Evolutionary conservation across 1,140 invertebrate species (phyloP).

Genomic region (Limonius californicus): DNA sequence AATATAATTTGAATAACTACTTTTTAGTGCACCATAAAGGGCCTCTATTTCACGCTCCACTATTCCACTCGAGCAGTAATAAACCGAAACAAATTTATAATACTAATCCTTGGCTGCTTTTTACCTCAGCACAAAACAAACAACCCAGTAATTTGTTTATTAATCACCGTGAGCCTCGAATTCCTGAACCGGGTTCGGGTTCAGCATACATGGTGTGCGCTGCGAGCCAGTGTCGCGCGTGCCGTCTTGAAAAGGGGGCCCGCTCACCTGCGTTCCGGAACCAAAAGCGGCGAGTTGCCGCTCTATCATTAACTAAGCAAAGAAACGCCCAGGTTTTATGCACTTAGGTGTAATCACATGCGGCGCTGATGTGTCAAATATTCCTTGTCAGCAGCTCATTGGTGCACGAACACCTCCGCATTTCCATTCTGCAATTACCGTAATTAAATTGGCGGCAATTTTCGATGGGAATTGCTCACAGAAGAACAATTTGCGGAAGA

Average conservation of each 20-base stretch:
- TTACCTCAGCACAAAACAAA: conserved; percentile 25
- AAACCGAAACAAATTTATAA: conserved; percentile 29
- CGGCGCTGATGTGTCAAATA: conserved; percentile 35
- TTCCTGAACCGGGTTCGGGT: background rate
- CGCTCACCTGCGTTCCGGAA: conserved; percentile 14
- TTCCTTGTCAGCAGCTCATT: conserved; percentile 24
- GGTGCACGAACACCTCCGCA: conserved; percentile 15
- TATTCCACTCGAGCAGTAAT: conserved; percentile 4
- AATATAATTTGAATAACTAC: too few relatives aligned
- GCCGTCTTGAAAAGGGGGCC: background rate
- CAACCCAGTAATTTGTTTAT: conserved; percentile 28
- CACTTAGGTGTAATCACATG: conserved; percentile 34
- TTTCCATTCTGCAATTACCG: conserved; percentile 16
- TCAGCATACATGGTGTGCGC: background rate
- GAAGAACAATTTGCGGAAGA: too few relatives aligned
- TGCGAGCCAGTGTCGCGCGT: conserved; percentile 3
- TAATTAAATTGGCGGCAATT: background rate
- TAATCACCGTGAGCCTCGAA: conserved; percentile 20
- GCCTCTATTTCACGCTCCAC: background rate
- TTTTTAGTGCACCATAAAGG: too few relatives aligned
- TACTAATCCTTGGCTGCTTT: conserved; percentile 21
- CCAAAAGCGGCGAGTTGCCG: conserved; percentile 19
- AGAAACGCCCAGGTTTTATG: conserved; percentile 36
- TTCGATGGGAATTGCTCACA: too few relatives aligned
- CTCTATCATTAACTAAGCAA: conserved; percentile 33